Conservation (phyloP, 2,888 invertebrate species). For the Ormyrus thymus region DNA sequence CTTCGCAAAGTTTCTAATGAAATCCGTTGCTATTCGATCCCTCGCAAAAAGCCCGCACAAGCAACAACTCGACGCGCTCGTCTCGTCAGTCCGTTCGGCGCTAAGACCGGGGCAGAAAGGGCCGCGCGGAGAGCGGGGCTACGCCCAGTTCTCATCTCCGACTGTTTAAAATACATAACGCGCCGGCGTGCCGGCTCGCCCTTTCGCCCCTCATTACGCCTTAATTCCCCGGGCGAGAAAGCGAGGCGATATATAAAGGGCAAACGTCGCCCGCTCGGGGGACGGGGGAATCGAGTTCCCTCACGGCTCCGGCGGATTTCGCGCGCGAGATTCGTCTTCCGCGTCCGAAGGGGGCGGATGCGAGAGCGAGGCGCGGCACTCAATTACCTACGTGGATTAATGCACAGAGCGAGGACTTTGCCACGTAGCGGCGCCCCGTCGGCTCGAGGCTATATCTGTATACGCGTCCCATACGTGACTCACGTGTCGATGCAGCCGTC, state of each 20-base stretch:
- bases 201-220: constrained; percentile 26
- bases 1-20: too few relatives aligned
- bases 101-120: too few relatives aligned
- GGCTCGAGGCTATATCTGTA: neutral
- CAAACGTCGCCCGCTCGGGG: constrained; percentile 10
- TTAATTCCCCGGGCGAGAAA: constrained; percentile 23
- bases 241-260: constrained; percentile 1
- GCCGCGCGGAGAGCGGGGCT: too few relatives aligned
- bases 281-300: constrained; percentile 19
- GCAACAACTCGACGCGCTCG: too few relatives aligned
- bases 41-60: neutral
- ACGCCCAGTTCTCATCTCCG: neutral
- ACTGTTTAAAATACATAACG: constrained; percentile 38
- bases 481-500: constrained; percentile 45
- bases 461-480: constrained; percentile 34
- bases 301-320: constrained; percentile 35
- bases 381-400: constrained; percentile 54
- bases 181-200: neutral
- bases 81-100: too few relatives aligned
- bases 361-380: constrained; percentile 12
- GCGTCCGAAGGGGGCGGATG: neutral
- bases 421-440: neutral
- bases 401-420: constrained; percentile 26
- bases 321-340: constrained; percentile 14
- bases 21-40: neutral